These are phyloP conservation scores for Leucopsar rothschildi DNA, from an alignment of 2,113 vertebrate genomes.

Conservation along the genomic window DNA sequence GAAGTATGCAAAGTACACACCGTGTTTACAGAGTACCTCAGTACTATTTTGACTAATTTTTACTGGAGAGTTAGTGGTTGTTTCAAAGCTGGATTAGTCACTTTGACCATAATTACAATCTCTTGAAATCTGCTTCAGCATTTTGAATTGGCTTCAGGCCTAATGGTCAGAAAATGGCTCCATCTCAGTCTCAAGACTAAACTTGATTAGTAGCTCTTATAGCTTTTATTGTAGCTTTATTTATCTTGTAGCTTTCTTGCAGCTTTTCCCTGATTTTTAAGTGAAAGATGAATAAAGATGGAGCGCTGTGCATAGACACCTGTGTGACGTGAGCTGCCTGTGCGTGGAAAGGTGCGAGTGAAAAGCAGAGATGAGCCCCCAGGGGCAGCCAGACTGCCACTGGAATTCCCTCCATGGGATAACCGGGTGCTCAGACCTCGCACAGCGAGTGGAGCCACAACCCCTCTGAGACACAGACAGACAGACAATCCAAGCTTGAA, in stretches of 20 bases:
- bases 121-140: background rate
- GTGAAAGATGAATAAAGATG: background rate
- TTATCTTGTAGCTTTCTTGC: background rate
- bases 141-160: background rate
- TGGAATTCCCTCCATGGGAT: background rate
- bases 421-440: background rate
- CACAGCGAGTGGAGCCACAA: background rate
- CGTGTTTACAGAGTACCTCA: conserved; percentile 15
- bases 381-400: background rate
- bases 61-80: conserved; percentile 12
- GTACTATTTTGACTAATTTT: conserved; percentile 18
- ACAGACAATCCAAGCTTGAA: accelerated
- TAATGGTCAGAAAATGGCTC: background rate
- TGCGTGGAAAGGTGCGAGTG: background rate
- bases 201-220: background rate
- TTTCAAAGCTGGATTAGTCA: conserved; percentile 43
- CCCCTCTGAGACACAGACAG: background rate
- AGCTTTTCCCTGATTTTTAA: background rate
- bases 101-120: background rate
- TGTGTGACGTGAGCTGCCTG: background rate
- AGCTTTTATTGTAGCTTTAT: background rate
- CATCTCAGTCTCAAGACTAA: background rate
- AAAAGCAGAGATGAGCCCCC: background rate
- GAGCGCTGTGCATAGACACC: background rate
- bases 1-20: background rate